phyloP scores from a whole-genome alignment of 2,888 invertebrate genomes.

The Watsonalla binaria region DNA sequence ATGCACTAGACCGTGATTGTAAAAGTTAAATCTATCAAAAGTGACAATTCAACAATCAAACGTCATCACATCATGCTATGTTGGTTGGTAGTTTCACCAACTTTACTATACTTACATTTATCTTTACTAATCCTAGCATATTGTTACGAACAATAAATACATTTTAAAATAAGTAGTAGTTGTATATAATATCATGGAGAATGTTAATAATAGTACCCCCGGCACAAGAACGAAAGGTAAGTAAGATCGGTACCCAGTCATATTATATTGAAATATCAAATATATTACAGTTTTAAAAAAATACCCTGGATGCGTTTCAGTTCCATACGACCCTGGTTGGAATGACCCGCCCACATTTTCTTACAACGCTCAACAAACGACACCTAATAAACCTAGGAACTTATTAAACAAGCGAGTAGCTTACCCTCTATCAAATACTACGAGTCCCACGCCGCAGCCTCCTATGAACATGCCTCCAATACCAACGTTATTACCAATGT shows the following conservation, averaged over 20 bases:
- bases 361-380: constrained; percentile 57
- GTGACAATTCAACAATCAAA: no score
- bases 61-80: no score
- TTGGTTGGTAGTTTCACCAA: no score
- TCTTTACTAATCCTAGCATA: no score
- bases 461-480: constrained; percentile 47
- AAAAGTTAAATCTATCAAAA: no score
- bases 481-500: constrained; percentile 26
- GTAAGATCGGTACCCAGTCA: not conserved
- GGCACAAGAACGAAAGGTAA: constrained; percentile 38
- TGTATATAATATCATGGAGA: constrained; percentile 27
- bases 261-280: no score
- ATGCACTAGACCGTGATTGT: no score
- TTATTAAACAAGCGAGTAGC: constrained; percentile 77
- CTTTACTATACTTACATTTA: no score
- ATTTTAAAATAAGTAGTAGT: no score
- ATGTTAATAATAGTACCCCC: constrained; percentile 27
- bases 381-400: constrained; percentile 62
- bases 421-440: constrained; percentile 57
- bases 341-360: constrained; percentile 77
- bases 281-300: no score
- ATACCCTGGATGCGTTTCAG: constrained; percentile 31
- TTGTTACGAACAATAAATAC: no score
- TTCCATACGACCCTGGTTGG: constrained; percentile 75
- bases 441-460: constrained; percentile 22